Conservation (phyloP, 2,113 vertebrate genomes). For the Siniperca knerii region DNA sequence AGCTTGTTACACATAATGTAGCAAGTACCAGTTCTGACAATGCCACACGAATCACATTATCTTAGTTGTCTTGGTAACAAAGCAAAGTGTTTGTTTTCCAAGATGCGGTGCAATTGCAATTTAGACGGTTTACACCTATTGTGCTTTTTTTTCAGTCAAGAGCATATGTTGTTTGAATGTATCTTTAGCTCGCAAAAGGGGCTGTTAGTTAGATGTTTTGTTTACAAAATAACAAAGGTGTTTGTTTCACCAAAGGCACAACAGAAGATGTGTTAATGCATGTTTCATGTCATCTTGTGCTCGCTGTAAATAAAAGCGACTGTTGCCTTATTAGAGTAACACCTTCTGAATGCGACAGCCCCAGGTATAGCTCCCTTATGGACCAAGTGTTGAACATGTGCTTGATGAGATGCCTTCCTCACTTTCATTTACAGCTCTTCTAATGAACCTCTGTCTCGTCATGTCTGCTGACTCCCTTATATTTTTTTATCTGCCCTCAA, state of each 20-base stretch:
- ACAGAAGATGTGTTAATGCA: conserved; percentile 84
- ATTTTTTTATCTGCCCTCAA: conserved; percentile 62
- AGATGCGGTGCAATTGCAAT: conserved; percentile 85
- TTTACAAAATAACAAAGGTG: conserved; percentile 85
- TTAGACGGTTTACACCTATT: conserved; percentile 87
- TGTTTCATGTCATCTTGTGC: conserved; percentile 67
- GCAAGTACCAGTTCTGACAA: conserved; percentile 77
- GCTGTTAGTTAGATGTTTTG: conserved; percentile 85
- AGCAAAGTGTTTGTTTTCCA: conserved; percentile 88
- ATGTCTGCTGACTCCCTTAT: conserved; percentile 37
- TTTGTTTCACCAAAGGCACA: conserved; percentile 82
- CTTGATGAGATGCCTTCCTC: conserved; percentile 71
- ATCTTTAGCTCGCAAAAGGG: conserved; percentile 83
- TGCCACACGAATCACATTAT: conserved; percentile 84
- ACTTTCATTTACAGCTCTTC: conserved; percentile 68
- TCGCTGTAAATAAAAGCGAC: conserved; percentile 79
- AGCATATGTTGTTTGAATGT: conserved; percentile 87
- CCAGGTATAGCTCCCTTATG: conserved; percentile 76
- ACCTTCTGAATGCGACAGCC: conserved; percentile 79
- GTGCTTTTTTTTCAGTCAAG: conserved; percentile 72
- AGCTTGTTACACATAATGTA: conserved; percentile 80
- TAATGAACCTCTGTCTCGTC: conserved; percentile 63
- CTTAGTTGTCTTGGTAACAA: conserved; percentile 88
- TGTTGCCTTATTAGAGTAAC: conserved; percentile 84
- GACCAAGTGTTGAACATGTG: conserved; percentile 75